Base-by-base conservation (phyloP, 2,797 vertebrate species). In the Tauraco hartlaubi region DNA sequence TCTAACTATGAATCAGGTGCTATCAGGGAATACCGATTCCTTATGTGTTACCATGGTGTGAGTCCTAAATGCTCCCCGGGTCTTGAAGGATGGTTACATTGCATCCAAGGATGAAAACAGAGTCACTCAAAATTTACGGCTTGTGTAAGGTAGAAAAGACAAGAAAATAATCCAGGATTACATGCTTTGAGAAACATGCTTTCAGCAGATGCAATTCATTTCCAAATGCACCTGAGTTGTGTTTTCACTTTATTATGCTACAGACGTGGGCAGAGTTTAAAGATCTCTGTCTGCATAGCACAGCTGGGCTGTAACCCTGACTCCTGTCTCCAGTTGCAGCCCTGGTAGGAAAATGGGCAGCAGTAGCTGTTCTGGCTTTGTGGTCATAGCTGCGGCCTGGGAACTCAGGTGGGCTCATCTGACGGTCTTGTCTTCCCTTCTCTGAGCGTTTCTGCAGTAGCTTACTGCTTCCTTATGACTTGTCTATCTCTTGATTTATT, bases 321-420 rank as follows among this genome's bases (percentile, higher is more conserved):
- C 25, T 58, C 10, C 0, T 0, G 4, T 55, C 56, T 71, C 37
- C 23, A 21, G 33, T 46, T 35, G 11, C 33, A 55, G 28, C 4
- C 2, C n/a, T n/a, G 26, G 48, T 55, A 66, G 39, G 25, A 69
- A n/a, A 61, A 69, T 1, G 11, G 21, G 9, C 16, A 59, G 12
- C 0, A 2, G 28, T 16, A 28, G 37, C 9, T 44, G 16, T 35
- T 71, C n/a, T 3, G 11, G 23, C 10, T 58, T 0, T 2, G 13
- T 33, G 33, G 3, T 56, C 3, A 0, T 52, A 31, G 26, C 41
- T 51, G 33, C 7, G 48, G 29, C 22, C 9, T 0, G 1, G 49
- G 39, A 81, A 12, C 59, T 54, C 13, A 37, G 17, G 7, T 51
- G 12, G 6, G 8, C 46, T 80, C 35, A 6, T 37, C 17, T 2